Percentiles rank a stretch among this genome's conserved stretches.
These are phyloP conservation scores for Omphaloscelis lunosa DNA, from an alignment of 2,888 invertebrate genomes.

Conservation along the genomic window DNA sequence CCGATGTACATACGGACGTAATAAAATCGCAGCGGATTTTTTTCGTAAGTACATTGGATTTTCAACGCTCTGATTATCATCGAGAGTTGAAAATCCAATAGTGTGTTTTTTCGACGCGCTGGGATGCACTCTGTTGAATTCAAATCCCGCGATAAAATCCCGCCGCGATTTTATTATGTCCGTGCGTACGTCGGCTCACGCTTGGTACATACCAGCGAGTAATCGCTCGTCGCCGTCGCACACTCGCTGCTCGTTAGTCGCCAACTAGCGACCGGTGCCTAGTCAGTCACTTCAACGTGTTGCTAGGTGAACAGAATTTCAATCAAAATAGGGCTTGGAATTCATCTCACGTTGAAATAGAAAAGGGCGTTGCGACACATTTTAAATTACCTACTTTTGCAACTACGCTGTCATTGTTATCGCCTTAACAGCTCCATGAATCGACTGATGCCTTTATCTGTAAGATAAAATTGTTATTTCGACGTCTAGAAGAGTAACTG, in stretches of 20 bases:
- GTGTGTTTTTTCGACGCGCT: too few species aligned
- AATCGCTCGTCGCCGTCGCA: not conserved
- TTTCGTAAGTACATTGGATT: too few species aligned
- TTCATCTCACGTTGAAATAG: conserved; percentile 56
- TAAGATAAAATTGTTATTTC: conserved; percentile 47
- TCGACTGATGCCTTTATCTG: conserved; percentile 44
- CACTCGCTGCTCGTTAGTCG: not conserved
- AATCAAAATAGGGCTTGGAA: conserved; percentile 48
- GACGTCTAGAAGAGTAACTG: conserved; percentile 48
- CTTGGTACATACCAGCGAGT: not conserved
- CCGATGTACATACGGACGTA: too few species aligned
- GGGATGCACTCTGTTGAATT: too few species aligned
- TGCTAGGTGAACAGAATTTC: conserved; percentile 46
- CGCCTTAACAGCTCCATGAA: conserved; percentile 34
- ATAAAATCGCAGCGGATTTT: too few species aligned
- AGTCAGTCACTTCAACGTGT: conserved; percentile 5
- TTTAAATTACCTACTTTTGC: conserved; percentile 46
- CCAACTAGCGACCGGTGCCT: not conserved
- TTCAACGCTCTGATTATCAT: too few species aligned
- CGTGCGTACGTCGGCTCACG: too few species aligned
- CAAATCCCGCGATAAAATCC: too few species aligned
- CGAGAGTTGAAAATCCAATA: too few species aligned
- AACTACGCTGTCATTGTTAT: conserved; percentile 54
- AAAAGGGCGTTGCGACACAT: conserved; percentile 56
- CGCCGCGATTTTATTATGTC: too few species aligned